phyloP scores from a whole-genome alignment of 1,140 invertebrate species.

The Dreissena polymorpha region DNA sequence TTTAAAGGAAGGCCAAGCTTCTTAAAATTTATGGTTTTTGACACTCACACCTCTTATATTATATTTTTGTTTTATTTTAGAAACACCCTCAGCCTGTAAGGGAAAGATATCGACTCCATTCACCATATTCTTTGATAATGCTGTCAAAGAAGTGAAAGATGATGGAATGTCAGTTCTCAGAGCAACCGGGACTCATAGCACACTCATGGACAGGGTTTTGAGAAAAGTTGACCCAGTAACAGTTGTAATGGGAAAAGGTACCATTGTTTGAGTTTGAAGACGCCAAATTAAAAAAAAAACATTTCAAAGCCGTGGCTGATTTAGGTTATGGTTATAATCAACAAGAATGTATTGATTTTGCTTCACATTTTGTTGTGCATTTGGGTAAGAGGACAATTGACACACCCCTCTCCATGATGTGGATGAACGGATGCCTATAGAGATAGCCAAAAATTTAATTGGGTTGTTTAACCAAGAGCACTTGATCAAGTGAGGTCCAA shows the following conservation, averaged over 20 bases:
- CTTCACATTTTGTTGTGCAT: background rate
- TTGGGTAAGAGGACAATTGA: no score
- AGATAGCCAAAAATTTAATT: conserved; percentile 2
- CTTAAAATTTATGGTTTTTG: no score
- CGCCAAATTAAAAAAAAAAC: conserved; percentile 6
- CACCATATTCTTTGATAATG: background rate
- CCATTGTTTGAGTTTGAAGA: conserved; percentile 8
- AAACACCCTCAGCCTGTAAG: no score
- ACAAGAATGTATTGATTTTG: conserved; percentile 10
- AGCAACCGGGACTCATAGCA: background rate
- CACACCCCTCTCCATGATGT: no score
- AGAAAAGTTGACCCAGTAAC: conserved; percentile 10
- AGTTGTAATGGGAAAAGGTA: conserved; percentile 11
- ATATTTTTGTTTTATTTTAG: conserved; percentile 14
- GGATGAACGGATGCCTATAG: conserved; percentile 2
- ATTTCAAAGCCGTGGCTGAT: conserved; percentile 18
- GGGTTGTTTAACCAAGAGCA: conserved; percentile 18
- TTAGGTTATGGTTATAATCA: conserved; percentile 19
- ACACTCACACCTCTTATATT: no score
- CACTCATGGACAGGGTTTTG: conserved; percentile 4
- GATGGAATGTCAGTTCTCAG: conserved; percentile 18
- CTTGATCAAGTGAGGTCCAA: conserved; percentile 10
- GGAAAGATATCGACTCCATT: no score
- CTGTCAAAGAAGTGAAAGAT: conserved; percentile 2
- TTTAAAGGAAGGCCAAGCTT: no score